Evolutionary conservation across 2,888 invertebrate species (phyloP).

Genomic region (Plusia festucae): DNA sequence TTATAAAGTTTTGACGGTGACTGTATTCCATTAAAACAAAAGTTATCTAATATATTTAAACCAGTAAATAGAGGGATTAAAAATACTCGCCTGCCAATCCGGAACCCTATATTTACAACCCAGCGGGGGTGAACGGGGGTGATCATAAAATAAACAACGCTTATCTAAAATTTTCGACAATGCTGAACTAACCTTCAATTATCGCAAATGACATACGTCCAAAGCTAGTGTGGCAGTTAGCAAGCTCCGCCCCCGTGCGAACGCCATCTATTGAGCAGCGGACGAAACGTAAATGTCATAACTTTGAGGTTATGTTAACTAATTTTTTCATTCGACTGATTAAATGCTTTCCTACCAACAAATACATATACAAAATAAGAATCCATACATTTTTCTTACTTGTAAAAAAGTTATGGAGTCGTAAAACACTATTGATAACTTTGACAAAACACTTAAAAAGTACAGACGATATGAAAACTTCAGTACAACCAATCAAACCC

Average conservation of each 20-base stretch:
- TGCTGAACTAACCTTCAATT: constrained; percentile 70
- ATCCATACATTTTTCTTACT: constrained; percentile 26
- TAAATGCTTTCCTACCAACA: constrained; percentile 2
- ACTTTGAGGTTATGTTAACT: constrained; percentile 74
- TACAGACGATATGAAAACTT: constrained; percentile 65
- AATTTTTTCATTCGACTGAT: constrained; percentile 26
- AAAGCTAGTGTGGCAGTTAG: constrained; percentile 62
- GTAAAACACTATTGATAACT: constrained; percentile 20
- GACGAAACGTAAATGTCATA: constrained; percentile 50
- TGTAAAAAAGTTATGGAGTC: constrained; percentile 8
- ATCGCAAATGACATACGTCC: constrained; percentile 70
- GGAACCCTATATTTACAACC: constrained; percentile 62
- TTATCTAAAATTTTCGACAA: constrained; percentile 73
- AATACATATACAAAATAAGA: constrained; percentile 14
- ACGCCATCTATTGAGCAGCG: constrained; percentile 71
- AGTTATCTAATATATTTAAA: constrained; percentile 44
- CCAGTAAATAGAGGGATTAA: constrained; percentile 62
- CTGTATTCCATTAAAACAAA: constrained; percentile 48
- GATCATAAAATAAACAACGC: constrained; percentile 71
- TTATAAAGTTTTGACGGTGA: constrained; percentile 26
- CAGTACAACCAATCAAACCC: constrained; percentile 45
- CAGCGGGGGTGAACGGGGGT: constrained; percentile 53
- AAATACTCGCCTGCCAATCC: constrained; percentile 61
- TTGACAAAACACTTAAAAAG: constrained; percentile 47
- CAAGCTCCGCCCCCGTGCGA: constrained; percentile 69